Base-by-base conservation (phyloP, 2,888 invertebrate genomes). In the Chaitophorus viminalis region DNA sequence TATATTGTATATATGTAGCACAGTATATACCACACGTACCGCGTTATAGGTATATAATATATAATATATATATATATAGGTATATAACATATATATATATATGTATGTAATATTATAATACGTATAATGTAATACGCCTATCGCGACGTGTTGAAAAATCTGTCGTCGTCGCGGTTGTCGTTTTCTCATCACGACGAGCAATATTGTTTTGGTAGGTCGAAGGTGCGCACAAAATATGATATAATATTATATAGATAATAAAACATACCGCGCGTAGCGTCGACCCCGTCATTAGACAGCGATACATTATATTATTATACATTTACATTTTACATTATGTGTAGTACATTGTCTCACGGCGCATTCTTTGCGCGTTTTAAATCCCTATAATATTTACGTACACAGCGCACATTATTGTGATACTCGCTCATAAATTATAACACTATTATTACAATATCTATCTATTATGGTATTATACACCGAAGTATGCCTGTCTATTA, bases 311-410 rank as follows among this genome's bases (percentile, higher is more conserved):
- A 8, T 2, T 21, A n/a, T n/a, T n/a, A n/a, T n/a, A n/a, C n/a
- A n/a, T n/a, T n/a, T n/a, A n/a, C n/a, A n/a, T n/a, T n/a, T n/a
- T n/a, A n/a, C n/a, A n/a, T n/a, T n/a, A n/a, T n/a, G n/a, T n/a
- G n/a, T n/a, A n/a, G n/a, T 3, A 60, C 9, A 60, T 60, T 60
- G 60, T 60, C 21, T 60, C 60, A 60, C 60, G 46, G 11, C 60
- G 60, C 60, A 60, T 60, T 82, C 82, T 54, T 33, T 18, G 72
- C 52, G 72, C 33, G 72, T 54, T 72, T 72, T 33, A 79, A 39
- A 77, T 54, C 46, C 46, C 54, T 6, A 3, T 36, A 36, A 6
- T 36, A 6, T 36, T 36, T 36, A 36, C 36, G 21, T 14, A 33
- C 31, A 54, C 33, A 54, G 33, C 52, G 9, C 21, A 76, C 39